Evolutionary conservation across 2,888 invertebrate genomes (phyloP), one percentile per base, ranked within the genome.

Genomic region (Gnatocerus cornutus): DNA sequence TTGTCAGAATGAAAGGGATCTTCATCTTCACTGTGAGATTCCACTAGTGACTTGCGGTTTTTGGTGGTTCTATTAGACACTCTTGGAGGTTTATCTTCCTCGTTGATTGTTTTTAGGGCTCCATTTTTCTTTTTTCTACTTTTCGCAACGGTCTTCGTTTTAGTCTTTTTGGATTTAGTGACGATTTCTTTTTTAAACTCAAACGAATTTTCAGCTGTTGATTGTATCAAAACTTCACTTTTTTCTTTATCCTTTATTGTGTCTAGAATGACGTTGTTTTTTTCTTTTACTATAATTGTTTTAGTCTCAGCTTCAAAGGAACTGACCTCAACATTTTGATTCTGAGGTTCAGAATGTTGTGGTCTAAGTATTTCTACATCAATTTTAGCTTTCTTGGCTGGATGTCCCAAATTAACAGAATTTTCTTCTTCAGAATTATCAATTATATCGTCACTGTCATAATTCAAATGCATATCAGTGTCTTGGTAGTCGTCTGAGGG

Each of bases 391-490:
- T 78, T 83, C 72, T 84, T 84, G 6, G 78, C 75, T 65, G 80
- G 52, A 68, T 81, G 64, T 9, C 46, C 61, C 10, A 53, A 45
- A 52, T 53, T 61, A 9, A 39, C 3, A 12, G 62, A 12, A 55
- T 7, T 53, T 68, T 84, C 83, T 29, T 85, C 84, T 72, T 85
- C 85, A 29, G 84, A 84, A 74, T 82, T 82, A 59, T 77, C 88
- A 59, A 91, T 86, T 69, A 90, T 86, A 81, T 94, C 94, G 76
- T 93, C 92, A 79, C 89, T 90, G 76, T 92, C 90, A 73, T 85
- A 85, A 74, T 81, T 81, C 50, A 73, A 71, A 50, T 73, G 74
- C 75, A 78, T 74, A 48, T 71, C 71, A 13, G 46, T 27, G 10
- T 45, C 46, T 30, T 45, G 45, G 12, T 9, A 6, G 21, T 37